A percentile compares a stretch with the other conserved stretches of the same genome.
phyloP scores from a whole-genome alignment of 2,888 invertebrate species.

The Schrankia costaestrigalis region DNA sequence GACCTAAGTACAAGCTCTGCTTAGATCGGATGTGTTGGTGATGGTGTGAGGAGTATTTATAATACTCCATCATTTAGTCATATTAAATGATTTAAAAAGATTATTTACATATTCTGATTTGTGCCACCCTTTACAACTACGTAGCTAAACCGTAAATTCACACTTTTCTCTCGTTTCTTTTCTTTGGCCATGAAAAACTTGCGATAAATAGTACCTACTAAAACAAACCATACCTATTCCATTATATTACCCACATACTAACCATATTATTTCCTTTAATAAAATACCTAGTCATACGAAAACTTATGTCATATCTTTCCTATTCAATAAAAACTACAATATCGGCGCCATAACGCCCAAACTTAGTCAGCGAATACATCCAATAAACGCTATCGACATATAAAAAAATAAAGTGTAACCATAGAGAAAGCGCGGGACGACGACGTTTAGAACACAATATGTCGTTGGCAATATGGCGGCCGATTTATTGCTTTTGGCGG shows the following conservation, averaged over 20 bases:
- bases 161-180: too few relatives aligned
- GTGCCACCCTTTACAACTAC: too few relatives aligned
- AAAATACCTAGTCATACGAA: not conserved
- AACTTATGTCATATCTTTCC: not conserved
- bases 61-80: too few relatives aligned
- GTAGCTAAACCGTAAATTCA: too few relatives aligned
- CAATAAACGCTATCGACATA: constrained; percentile 31
- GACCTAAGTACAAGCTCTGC: too few relatives aligned
- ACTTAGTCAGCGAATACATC: constrained; percentile 31
- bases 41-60: too few relatives aligned
- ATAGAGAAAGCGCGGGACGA: constrained; percentile 43
- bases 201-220: not conserved
- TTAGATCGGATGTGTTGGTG: too few relatives aligned
- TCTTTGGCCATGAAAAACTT: too few relatives aligned
- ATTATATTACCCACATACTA: not conserved
- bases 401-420: constrained; percentile 41
- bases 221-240: too few relatives aligned
- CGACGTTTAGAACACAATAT: constrained; percentile 31
- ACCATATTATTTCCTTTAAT: not conserved
- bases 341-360: constrained; percentile 15
- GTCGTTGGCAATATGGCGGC: constrained; percentile 36
- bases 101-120: too few relatives aligned
- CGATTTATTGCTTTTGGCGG: constrained; percentile 30
- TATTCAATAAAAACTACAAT: constrained; percentile 32
- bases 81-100: too few relatives aligned